These are phyloP conservation scores for Pachycephala philippinensis DNA, from an alignment of 2,113 vertebrate genomes.

Conservation along the genomic window DNA sequence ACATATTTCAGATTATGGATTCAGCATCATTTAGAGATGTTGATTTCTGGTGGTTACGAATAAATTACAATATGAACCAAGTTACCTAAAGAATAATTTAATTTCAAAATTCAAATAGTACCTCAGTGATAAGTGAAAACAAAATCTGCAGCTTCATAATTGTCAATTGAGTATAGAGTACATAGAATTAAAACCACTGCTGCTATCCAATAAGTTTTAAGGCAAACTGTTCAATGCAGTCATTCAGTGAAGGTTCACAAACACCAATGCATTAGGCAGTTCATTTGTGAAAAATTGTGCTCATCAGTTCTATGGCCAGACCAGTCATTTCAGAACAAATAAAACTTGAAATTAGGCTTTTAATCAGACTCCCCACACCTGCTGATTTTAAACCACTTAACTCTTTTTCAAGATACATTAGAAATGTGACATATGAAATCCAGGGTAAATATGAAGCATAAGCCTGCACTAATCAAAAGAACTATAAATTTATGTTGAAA, in stretches of 20 bases:
- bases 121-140: neutral
- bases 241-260: neutral
- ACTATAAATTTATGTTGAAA: neutral
- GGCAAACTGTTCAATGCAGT: neutral
- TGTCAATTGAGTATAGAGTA: neutral
- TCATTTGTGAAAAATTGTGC: neutral
- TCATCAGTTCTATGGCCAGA: neutral
- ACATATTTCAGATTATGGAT: neutral
- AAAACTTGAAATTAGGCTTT: neutral
- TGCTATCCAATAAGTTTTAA: neutral
- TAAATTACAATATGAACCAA: slow-evolving; percentile 18
- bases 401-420: neutral
- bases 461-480: neutral
- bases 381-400: neutral
- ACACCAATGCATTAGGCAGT: neutral
- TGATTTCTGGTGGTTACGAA: slow-evolving; percentile 31
- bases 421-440: neutral
- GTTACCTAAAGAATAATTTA: slow-evolving; percentile 26
- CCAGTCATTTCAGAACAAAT: neutral
- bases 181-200: neutral
- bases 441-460: neutral
- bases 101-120: neutral
- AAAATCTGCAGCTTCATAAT: neutral
- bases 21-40: slow-evolving; percentile 12
- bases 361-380: neutral